Evolutionary conservation across 2,797 vertebrate genomes (phyloP).

Genomic region (Gorsachius magnificus): DNA sequence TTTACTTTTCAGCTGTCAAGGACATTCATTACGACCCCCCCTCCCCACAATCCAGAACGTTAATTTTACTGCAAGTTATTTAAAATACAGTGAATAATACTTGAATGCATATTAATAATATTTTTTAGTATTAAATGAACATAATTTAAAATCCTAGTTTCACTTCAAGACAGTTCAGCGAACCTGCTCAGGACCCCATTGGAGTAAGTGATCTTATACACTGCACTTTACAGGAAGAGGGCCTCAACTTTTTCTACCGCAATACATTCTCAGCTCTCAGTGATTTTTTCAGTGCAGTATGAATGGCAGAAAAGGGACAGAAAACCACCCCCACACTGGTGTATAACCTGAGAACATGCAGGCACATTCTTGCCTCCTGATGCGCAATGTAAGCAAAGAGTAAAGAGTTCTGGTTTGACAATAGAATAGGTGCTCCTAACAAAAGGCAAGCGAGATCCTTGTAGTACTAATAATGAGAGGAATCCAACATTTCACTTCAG

Average conservation of each 20-base stretch:
- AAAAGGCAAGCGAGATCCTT: background rate
- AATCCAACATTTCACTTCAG: background rate
- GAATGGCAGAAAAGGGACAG: background rate
- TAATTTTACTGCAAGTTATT: background rate
- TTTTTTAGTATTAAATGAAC: background rate
- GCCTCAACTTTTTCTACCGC: background rate
- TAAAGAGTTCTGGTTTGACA: background rate
- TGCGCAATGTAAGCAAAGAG: background rate
- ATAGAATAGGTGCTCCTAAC: background rate
- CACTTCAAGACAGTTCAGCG: background rate
- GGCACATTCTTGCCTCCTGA: background rate
- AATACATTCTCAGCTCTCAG: background rate
- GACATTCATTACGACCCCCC: background rate
- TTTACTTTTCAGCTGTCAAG: background rate
- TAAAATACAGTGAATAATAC: background rate
- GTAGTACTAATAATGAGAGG: background rate
- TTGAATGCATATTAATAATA: background rate
- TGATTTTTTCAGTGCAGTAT: background rate
- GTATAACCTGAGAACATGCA: background rate
- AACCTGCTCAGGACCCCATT: background rate
- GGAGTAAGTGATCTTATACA: background rate
- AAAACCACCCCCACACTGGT: background rate
- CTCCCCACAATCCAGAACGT: background rate
- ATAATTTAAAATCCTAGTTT: background rate
- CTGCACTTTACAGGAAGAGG: background rate